A percentile compares a stretch with the other conserved stretches of the same genome.
These are phyloP conservation scores for Apodemus agrarius DNA, from an alignment of 2,797 vertebrate genomes.

Conservation along the genomic window DNA sequence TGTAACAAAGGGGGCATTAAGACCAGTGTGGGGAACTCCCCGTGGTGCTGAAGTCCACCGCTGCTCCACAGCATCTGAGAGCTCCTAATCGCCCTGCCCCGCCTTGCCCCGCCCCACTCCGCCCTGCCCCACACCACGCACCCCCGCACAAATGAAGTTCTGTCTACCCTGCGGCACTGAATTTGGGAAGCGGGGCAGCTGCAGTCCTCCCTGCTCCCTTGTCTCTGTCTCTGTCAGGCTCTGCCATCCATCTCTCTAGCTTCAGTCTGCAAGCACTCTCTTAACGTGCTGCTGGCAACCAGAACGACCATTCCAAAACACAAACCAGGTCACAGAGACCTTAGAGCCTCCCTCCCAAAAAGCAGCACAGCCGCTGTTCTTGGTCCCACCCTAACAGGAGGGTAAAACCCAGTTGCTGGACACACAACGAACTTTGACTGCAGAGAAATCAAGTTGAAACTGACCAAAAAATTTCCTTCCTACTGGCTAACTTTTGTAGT, in stretches of 20 bases:
- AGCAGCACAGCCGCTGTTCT: not conserved
- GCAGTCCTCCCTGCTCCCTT: not conserved
- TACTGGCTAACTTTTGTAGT: not conserved
- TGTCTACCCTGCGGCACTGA: not conserved
- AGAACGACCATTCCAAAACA: conserved; percentile 34
- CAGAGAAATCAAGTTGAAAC: not conserved
- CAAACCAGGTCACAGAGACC: not conserved
- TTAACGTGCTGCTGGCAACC: not conserved
- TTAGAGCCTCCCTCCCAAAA: not conserved
- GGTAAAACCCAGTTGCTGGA: not conserved
- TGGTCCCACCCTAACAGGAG: not conserved
- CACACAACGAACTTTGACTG: not conserved
- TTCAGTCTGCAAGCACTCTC: not conserved
- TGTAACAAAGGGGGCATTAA: too few species aligned
- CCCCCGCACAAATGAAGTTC: not conserved
- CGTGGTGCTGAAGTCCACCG: not conserved
- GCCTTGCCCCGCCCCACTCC: not conserved
- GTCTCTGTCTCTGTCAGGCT: not conserved
- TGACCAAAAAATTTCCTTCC: not conserved
- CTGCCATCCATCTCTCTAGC: not conserved
- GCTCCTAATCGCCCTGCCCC: not conserved
- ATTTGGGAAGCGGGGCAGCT: not conserved
- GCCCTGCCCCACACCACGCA: not conserved
- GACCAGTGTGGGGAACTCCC: not conserved
- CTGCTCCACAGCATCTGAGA: not conserved